Percentiles rank a stretch among this genome's conserved stretches.
Evolutionary conservation across 2,888 invertebrate genomes (phyloP).

Genomic region (Masnerella sp.): DNA sequence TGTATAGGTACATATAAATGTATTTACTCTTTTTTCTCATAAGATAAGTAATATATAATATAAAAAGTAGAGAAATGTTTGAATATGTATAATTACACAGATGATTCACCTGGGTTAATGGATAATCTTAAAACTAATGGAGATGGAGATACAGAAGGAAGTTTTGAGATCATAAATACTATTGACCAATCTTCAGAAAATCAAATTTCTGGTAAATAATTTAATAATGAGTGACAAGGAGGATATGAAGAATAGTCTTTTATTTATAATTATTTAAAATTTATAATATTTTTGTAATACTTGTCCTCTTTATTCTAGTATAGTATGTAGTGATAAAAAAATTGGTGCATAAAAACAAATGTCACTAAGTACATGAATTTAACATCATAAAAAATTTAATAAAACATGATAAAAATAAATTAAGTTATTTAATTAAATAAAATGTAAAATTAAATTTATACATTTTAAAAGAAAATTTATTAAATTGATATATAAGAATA

Average conservation of each 20-base stretch:
- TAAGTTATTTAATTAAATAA: too few relatives aligned
- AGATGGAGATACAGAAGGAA: conserved; percentile 80
- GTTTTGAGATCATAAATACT: conserved; percentile 85
- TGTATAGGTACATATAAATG: too few relatives aligned
- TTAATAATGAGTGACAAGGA: conserved; percentile 7
- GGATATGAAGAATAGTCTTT: background rate
- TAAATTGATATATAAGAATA: background rate
- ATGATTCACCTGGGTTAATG: conserved; percentile 68
- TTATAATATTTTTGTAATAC: background rate
- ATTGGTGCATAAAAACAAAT: too few relatives aligned
- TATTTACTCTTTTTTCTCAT: too few relatives aligned
- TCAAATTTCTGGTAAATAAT: conserved; percentile 57
- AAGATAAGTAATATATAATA: too few relatives aligned
- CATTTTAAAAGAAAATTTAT: too few relatives aligned
- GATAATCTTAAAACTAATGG: conserved; percentile 69
- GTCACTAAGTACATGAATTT: conserved; percentile 39
- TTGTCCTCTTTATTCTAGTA: conserved; percentile 1
- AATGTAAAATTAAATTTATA: too few relatives aligned
- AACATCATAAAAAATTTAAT: conserved; percentile 6
- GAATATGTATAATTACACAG: conserved; percentile 57
- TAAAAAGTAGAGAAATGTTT: too few relatives aligned
- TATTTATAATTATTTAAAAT: background rate
- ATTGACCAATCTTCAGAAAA: conserved; percentile 78
- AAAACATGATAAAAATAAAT: too few relatives aligned
- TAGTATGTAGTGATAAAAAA: too few relatives aligned